phyloP scores from a whole-genome alignment of 2,113 vertebrate genomes.

The Leucoraja erinaceus region DNA sequence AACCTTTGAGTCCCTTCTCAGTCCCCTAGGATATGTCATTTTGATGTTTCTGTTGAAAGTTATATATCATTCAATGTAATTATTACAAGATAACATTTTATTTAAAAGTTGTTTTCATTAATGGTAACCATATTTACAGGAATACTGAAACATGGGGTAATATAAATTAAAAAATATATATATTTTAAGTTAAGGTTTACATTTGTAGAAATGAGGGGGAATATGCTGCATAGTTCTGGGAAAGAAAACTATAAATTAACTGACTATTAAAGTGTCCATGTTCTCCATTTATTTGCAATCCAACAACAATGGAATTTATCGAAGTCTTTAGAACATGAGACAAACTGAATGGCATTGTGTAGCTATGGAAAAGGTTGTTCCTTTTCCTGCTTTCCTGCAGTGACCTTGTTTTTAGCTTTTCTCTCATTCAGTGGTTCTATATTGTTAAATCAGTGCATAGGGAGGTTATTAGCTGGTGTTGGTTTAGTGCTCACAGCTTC shows the following conservation, averaged over 20 bases:
- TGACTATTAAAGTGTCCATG: not conserved
- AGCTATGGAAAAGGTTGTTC: not conserved
- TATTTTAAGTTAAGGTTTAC: not conserved
- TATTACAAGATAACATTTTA: not conserved
- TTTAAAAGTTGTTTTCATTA: not conserved
- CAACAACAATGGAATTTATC: constrained; percentile 10
- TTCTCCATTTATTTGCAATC: not conserved
- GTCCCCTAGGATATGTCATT: constrained; percentile 14
- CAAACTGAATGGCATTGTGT: not conserved
- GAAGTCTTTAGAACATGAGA: not conserved
- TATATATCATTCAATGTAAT: constrained; percentile 24
- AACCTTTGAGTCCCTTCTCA: not conserved
- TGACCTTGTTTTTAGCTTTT: constrained; percentile 19
- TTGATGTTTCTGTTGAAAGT: constrained; percentile 17
- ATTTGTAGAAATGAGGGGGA: not conserved
- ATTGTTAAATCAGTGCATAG: not conserved
- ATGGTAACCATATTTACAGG: not conserved
- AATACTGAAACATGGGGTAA: not conserved
- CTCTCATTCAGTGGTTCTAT: not conserved
- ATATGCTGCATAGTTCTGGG: not conserved
- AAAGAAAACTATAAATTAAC: not conserved
- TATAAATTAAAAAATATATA: not conserved
- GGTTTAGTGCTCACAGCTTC: constrained; percentile 13
- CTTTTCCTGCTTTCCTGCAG: not conserved
- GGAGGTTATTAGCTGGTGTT: constrained; percentile 25